Conservation (phyloP, 2,888 invertebrate species). For the Lasioglossum zephyrum region DNA sequence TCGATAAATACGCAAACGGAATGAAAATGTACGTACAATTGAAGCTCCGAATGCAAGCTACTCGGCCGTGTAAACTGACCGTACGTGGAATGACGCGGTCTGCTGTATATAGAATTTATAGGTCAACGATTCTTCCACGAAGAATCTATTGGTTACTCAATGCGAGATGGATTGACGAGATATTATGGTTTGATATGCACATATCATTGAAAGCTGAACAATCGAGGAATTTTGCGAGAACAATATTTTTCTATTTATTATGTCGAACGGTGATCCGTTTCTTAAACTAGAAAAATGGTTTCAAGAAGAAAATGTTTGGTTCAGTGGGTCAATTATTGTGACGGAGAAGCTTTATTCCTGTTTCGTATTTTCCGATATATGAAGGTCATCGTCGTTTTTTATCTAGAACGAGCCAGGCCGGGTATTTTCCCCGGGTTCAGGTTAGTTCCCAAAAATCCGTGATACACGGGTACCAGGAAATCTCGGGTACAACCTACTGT, state of each 20-base stretch:
- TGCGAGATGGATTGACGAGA: background rate
- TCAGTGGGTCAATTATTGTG: too few relatives aligned
- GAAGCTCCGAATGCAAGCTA: background rate
- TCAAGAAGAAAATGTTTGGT: too few relatives aligned
- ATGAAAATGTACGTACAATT: slow-evolving; percentile 18
- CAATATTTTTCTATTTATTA: background rate
- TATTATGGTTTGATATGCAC: background rate
- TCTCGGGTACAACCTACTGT: too few relatives aligned
- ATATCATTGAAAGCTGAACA: background rate
- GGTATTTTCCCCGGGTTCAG: too few relatives aligned
- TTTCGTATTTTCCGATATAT: too few relatives aligned
- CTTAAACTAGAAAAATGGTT: too few relatives aligned
- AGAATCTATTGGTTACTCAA: background rate
- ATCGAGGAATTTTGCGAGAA: background rate
- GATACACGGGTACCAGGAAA: too few relatives aligned
- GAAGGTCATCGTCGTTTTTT: too few relatives aligned
- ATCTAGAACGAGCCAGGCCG: too few relatives aligned
- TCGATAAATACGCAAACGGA: background rate
- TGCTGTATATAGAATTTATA: background rate
- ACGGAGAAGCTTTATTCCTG: too few relatives aligned
- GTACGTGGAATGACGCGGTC: background rate
- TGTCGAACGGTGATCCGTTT: background rate
- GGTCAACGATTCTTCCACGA: background rate
- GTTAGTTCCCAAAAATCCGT: too few relatives aligned
- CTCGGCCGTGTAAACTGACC: slow-evolving; percentile 6